Evolutionary conservation across 2,888 invertebrate genomes (phyloP).

Genomic region (Idaea biselata): DNA sequence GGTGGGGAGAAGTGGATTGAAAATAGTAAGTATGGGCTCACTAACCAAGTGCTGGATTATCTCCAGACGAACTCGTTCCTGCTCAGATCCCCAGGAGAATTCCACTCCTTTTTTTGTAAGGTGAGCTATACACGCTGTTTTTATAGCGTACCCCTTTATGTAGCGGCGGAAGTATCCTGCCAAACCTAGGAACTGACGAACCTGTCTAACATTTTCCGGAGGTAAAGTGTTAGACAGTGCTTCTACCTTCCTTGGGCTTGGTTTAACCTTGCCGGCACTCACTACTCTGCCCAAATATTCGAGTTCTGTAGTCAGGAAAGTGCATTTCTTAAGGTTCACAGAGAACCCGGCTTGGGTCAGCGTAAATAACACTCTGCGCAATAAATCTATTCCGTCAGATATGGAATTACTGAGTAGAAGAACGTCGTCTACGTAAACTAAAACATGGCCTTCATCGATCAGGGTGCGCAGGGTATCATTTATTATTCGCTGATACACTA

Average conservation of each 20-base stretch:
- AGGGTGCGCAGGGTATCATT: not conserved
- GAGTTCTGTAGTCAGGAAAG: conserved; percentile 12
- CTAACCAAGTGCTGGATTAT: conserved; percentile 1
- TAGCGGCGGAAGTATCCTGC: conserved; percentile 29
- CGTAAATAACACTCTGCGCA: too few relatives aligned
- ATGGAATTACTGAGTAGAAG: too few relatives aligned
- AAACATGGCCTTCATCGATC: too few relatives aligned
- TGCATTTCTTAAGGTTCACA: conserved; percentile 15
- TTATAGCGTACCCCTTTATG: conserved; percentile 12
- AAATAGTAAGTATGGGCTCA: not conserved
- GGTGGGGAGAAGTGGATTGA: not conserved
- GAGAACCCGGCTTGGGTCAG: conserved; percentile 17
- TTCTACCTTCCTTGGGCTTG: conserved; percentile 19
- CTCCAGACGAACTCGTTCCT: conserved; percentile 6
- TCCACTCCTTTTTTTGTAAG: conserved; percentile 10
- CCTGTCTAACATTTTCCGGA: conserved; percentile 4
- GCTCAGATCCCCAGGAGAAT: conserved; percentile 8
- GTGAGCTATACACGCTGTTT: conserved; percentile 17
- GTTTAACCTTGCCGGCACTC: conserved; percentile 23
- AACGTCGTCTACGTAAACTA: too few relatives aligned
- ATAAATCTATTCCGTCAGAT: too few relatives aligned
- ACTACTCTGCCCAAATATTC: conserved; percentile 20
- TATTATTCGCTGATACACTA: conserved; percentile 24
- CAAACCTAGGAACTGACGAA: conserved; percentile 6
- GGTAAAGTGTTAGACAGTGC: conserved; percentile 15